Evolutionary conservation across 2,888 invertebrate genomes (phyloP), one percentile per base, ranked within the genome.

Genomic region (Nipponacmea schrenckii): DNA sequence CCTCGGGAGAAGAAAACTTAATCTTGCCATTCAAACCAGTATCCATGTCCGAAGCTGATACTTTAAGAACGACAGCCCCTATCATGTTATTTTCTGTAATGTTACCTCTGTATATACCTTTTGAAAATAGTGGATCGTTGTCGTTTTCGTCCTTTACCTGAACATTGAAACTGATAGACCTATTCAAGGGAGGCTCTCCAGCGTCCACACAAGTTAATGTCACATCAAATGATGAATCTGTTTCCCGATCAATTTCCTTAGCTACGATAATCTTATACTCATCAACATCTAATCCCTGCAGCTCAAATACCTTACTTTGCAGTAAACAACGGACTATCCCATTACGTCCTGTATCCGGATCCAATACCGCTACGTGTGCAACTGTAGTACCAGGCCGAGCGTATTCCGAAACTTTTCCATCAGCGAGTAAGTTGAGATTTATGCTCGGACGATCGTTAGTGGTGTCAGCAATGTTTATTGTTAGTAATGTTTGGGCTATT

Each of bases 391-490:
- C 84, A 2, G 81, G 77, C 69, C 81, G 82, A 8, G 82, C 82
- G 62, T 80, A 79, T 67, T 84, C 84, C 0, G 84, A 79, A 20
- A 84, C 78, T 45, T 74, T 67, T 17, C 83, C 83, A 1, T 77
- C 76, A 20, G 81, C 81, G 50, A 85, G 74, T 45, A 84, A 78
- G 71, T 83, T 83, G 26, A 83, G 74, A 66, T 80, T 81, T 20
- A 84, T 82, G 39, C 94, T 91, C 0, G 97, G 97, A 8, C 97
- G 96, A 87, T 96, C 96, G 88, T 97, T 97, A 89, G 96, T 97
- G 89, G 96, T 96, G 73, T 90, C 90, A 84, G 95, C 95, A 14
- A 97, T 93, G 24, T 77, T 80, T 1, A 84, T 77, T 68, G 76
- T 79, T 12, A 85, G 81, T 12, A 75, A 77, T 14, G 83, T 79